Percentiles rank a stretch among this genome's conserved stretches.
These are phyloP conservation scores for Cylindroiulus punctatus DNA, from an alignment of 2,888 invertebrate genomes.

Conservation along the genomic window DNA sequence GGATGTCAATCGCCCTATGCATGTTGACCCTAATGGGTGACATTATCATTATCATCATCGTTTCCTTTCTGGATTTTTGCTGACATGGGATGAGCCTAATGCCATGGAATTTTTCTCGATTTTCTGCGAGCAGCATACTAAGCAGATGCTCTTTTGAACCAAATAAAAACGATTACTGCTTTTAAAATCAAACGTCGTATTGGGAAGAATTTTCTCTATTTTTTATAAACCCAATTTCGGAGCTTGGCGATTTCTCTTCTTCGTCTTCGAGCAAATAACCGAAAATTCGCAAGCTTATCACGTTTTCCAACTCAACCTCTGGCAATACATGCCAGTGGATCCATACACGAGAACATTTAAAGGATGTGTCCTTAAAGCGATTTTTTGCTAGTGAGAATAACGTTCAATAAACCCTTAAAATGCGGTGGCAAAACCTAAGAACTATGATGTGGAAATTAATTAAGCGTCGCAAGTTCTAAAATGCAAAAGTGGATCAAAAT, in stretches of 20 bases:
- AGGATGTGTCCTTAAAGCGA: background rate
- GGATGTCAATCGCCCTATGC: background rate
- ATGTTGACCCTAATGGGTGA: background rate
- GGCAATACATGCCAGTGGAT: background rate
- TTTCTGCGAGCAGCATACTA: background rate
- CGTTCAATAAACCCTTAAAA: too few species aligned
- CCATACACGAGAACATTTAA: background rate
- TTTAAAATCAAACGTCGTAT: conserved; percentile 7
- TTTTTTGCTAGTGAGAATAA: too few species aligned
- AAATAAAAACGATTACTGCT: conserved; percentile 18
- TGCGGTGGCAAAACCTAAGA: too few species aligned
- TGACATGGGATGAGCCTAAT: background rate
- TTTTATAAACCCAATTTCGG: conserved; percentile 4
- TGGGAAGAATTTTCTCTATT: conserved; percentile 3
- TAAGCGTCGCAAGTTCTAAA: too few species aligned
- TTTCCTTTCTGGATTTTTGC: conserved; percentile 18
- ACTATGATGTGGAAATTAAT: too few species aligned
- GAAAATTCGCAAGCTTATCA: background rate
- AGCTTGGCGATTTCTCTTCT: background rate
- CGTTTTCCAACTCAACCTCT: background rate
- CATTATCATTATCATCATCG: conserved; percentile 18
- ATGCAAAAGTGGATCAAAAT: too few species aligned
- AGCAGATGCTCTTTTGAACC: conserved; percentile 18
- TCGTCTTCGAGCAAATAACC: background rate
- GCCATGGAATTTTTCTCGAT: background rate